A percentile compares a stretch with the other conserved stretches of the same genome.
Evolutionary conservation across 2,113 vertebrate species (phyloP).

Genomic region (Eulemur macaco): DNA sequence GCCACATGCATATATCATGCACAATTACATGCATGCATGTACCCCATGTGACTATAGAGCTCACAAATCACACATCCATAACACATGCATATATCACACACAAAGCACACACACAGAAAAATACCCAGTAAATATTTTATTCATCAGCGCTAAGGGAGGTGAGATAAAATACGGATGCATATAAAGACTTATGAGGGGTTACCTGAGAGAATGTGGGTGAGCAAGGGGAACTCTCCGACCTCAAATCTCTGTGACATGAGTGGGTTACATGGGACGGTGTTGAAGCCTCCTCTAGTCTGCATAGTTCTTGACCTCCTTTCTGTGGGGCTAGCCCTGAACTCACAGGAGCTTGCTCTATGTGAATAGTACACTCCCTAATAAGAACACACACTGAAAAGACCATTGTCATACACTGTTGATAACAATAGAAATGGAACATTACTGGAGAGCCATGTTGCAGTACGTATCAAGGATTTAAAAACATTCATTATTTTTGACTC

Average conservation of each 20-base stretch:
- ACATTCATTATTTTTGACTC: not conserved
- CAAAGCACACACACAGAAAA: fast-evolving
- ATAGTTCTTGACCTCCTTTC: not conserved
- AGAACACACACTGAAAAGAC: too few relatives aligned
- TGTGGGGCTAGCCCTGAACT: not conserved
- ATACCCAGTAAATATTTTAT: not conserved
- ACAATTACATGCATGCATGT: not conserved
- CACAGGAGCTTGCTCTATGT: too few relatives aligned
- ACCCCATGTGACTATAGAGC: not conserved
- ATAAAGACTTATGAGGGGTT: not conserved
- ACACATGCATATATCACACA: too few relatives aligned
- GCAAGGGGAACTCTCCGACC: fast-evolving
- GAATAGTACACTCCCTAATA: fast-evolving
- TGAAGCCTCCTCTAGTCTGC: not conserved
- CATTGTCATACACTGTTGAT: not conserved
- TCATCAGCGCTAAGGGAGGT: too few relatives aligned
- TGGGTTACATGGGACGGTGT: fast-evolving
- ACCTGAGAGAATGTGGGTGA: not conserved
- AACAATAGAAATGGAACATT: not conserved
- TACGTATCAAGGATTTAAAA: not conserved
- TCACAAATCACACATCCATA: not conserved
- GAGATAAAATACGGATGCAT: too few relatives aligned
- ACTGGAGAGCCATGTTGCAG: not conserved
- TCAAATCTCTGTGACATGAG: fast-evolving
- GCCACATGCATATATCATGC: not conserved